These are phyloP conservation scores for Tetranychus cinnabarinus DNA, from an alignment of 1,140 invertebrate species.

Conservation along the genomic window DNA sequence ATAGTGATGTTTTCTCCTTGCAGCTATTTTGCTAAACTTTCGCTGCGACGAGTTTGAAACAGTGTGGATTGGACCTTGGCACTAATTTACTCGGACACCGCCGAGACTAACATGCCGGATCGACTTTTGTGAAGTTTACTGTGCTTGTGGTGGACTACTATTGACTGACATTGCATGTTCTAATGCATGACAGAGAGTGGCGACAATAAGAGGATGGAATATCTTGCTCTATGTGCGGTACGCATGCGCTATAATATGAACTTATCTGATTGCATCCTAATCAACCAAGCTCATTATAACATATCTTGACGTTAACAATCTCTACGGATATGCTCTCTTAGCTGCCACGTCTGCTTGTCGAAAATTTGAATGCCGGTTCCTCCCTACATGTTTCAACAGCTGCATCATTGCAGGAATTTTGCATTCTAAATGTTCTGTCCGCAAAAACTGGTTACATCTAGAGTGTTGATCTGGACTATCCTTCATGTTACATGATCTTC, in stretches of 20 bases:
- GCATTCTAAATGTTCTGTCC: not conserved
- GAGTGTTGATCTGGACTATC: conserved; percentile 15
- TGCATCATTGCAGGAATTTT: conserved; percentile 1
- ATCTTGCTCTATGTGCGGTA: not conserved
- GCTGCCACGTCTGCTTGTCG: no score
- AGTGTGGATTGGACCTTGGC: conserved; percentile 14
- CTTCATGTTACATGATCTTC: conserved; percentile 14
- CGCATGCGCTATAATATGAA: not conserved
- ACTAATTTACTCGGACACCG: conserved; percentile 15
- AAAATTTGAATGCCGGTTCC: conserved; percentile 9
- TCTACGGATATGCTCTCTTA: conserved; percentile 13
- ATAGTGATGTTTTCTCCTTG: conserved; percentile 20
- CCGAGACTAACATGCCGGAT: conserved; percentile 11
- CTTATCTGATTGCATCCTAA: conserved; percentile 11
- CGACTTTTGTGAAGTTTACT: conserved; percentile 13
- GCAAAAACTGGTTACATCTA: conserved; percentile 11
- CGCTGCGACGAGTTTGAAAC: not conserved
- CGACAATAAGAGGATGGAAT: conserved; percentile 1
- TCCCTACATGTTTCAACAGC: no score
- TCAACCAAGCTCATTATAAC: conserved; percentile 10
- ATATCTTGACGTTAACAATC: conserved; percentile 14
- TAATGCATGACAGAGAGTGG: conserved; percentile 18
- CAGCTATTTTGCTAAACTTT: conserved; percentile 25
- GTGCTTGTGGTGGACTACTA: conserved; percentile 14
- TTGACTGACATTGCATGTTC: conserved; percentile 14